Base-by-base conservation (phyloP, 2,888 invertebrate species). In the Graphium colonna region DNA sequence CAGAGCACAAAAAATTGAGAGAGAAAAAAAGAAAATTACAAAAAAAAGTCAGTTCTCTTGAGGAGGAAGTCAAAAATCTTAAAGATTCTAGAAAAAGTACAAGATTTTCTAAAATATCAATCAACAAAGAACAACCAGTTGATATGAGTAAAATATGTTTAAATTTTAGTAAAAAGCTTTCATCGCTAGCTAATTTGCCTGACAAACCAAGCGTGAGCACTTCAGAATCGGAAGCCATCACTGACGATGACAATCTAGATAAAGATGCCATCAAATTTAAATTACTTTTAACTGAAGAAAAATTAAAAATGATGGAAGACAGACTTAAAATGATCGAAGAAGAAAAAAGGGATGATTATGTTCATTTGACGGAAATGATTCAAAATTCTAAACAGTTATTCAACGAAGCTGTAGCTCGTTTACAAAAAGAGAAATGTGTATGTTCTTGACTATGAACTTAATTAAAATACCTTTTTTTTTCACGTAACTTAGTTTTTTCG, bases 281-380 rank as follows among this genome's bases (percentile, higher is more conserved):
- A 65, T 70, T 94, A 50, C 92, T 93, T 68, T 73, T 94, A 51
- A 89, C 93, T 0, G 91, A 93, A 64, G 94, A 94, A 73, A 92
- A 92, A 63, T 83, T 93, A 39, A 91, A 92, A 69, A 91, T 92
- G 13, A 77, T 94, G 69, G 91, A 92, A 68, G 91, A 92, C 39
- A 90, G 92, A 68, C 70, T 94, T 36, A 91, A 91, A 65, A 92
- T 93, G 70, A 85, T 93, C 28, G 91, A 92, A 62, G 91, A 91
- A 58, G 94, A 94, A 65, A 92, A 93, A 66, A 88, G 87, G 50
- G 79, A 90, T 15, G 93, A 94, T 76, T 84, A 89, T 38, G 74
- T 77, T 38, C 78, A 85, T 71, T 91, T 90, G 62, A 92, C 86
- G 59, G 90, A 83, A 68, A 91, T 91, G 87, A 84, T 91, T 36